A percentile compares a stretch with the other conserved stretches of the same genome.
Conservation (phyloP, 2,888 invertebrate genomes). For the Carcina quercana region DNA sequence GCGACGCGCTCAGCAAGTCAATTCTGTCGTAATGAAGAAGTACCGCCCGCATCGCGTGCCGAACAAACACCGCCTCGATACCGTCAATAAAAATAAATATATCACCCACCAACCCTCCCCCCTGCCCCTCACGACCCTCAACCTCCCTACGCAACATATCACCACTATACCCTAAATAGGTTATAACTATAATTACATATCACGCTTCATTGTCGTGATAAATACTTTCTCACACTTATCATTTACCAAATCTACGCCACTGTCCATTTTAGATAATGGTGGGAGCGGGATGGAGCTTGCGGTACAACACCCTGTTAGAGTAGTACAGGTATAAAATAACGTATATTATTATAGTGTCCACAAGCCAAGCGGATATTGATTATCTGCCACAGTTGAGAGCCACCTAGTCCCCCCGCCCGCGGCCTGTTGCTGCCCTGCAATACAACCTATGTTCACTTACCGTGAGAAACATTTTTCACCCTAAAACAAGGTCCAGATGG, state of each 20-base stretch:
- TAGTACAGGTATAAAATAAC: constrained; percentile 60
- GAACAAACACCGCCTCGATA: constrained; percentile 33
- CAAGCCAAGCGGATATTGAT: constrained; percentile 76
- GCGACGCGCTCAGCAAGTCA: constrained; percentile 25
- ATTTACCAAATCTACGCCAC: constrained; percentile 74
- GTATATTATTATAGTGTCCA: constrained; percentile 75
- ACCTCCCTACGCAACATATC: constrained; percentile 36
- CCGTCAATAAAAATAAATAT: constrained; percentile 60
- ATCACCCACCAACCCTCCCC: constrained; percentile 36
- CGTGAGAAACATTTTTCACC: constrained; percentile 37
- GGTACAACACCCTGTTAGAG: constrained; percentile 27
- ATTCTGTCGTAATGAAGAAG: constrained; percentile 34
- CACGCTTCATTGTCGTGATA: constrained; percentile 73
- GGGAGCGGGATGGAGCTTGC: constrained; percentile 44
- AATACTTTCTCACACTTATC: constrained; percentile 75
- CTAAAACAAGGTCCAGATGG: constrained; percentile 33
- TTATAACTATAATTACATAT: constrained; percentile 72
- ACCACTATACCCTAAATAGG: constrained; percentile 57
- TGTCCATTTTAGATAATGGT: constrained; percentile 74
- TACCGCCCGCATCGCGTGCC: constrained; percentile 53
- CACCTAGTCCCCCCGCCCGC: constrained; percentile 54
- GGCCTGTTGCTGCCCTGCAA: constrained; percentile 23
- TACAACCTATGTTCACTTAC: constrained; percentile 36
- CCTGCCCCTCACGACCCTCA: constrained; percentile 21
- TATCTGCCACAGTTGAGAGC: constrained; percentile 76